A percentile compares a stretch with the other conserved stretches of the same genome.
phyloP scores from a whole-genome alignment of 2,113 vertebrate species.

The Nestor notabilis region DNA sequence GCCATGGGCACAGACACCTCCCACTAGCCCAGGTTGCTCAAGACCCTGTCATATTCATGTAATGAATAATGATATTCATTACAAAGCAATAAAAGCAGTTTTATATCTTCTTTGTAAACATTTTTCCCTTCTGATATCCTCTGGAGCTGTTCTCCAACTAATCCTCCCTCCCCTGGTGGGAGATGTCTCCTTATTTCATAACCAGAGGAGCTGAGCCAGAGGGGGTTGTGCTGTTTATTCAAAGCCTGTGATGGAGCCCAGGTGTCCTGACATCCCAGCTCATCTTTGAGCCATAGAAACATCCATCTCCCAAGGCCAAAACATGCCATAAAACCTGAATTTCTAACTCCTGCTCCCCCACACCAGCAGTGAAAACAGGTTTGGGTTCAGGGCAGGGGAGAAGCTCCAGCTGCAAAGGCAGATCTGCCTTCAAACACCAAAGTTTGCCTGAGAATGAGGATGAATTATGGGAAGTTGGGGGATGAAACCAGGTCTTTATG shows the following conservation, averaged over 20 bases:
- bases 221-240: not conserved
- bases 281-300: not conserved
- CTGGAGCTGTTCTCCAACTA: not conserved
- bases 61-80: not conserved
- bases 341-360: not conserved
- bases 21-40: not conserved
- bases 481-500: not conserved
- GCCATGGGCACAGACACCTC: not conserved
- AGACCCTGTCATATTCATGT: not conserved
- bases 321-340: not conserved
- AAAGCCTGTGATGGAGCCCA: not conserved
- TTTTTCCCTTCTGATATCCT: not conserved
- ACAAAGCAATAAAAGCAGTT: not conserved
- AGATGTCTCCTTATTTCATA: not conserved
- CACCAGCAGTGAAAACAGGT: not conserved
- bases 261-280: not conserved
- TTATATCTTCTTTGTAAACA: not conserved
- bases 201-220: not conserved
- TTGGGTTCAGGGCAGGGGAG: not conserved
- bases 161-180: not conserved
- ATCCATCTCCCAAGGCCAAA: not conserved
- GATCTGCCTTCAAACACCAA: not conserved
- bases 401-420: not conserved
- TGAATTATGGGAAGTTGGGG: not conserved
- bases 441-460: not conserved